These are phyloP conservation scores for Diplodus sargus DNA, from an alignment of 2,797 vertebrate species.

Conservation along the genomic window DNA sequence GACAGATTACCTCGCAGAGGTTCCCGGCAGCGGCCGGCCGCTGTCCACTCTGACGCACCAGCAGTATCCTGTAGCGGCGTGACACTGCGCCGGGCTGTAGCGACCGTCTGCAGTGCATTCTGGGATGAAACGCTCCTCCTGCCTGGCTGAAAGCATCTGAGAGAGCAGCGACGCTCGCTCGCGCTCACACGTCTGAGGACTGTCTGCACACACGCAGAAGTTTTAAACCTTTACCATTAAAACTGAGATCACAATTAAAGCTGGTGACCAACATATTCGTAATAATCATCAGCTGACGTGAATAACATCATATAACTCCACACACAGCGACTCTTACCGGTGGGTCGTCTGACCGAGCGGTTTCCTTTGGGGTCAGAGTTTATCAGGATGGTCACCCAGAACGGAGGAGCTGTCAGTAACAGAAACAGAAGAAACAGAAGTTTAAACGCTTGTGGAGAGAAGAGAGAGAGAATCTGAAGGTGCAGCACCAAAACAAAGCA, in stretches of 20 bases:
- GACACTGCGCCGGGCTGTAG: constrained; percentile 89
- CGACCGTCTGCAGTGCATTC: constrained; percentile 89
- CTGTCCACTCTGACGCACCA: constrained; percentile 92
- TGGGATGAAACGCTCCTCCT: constrained; percentile 88
- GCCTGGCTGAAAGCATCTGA: constrained; percentile 81
- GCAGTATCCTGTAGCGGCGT: constrained; percentile 89
- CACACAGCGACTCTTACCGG: constrained; percentile 52
- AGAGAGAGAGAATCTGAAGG: not conserved
- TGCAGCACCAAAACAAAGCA: not conserved
- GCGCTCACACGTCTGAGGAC: constrained; percentile 85
- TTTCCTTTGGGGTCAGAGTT: constrained; percentile 72
- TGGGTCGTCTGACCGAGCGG: constrained; percentile 54
- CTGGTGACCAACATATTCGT: too few species aligned
- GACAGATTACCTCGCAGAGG: constrained; percentile 86
- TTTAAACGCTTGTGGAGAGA: not conserved
- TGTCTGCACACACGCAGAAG: constrained; percentile 45
- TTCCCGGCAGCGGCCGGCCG: constrained; percentile 88
- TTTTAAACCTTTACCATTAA: not conserved
- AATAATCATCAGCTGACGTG: too few species aligned
- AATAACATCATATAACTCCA: not conserved
- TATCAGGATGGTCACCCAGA: constrained; percentile 72
- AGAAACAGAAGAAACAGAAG: not conserved
- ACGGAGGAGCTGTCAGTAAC: constrained; percentile 69
- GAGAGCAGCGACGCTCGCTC: constrained; percentile 87
- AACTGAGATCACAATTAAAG: not conserved